These are phyloP conservation scores for Peromyscus attwateri DNA, from an alignment of 2,797 vertebrate genomes.

Conservation along the genomic window DNA sequence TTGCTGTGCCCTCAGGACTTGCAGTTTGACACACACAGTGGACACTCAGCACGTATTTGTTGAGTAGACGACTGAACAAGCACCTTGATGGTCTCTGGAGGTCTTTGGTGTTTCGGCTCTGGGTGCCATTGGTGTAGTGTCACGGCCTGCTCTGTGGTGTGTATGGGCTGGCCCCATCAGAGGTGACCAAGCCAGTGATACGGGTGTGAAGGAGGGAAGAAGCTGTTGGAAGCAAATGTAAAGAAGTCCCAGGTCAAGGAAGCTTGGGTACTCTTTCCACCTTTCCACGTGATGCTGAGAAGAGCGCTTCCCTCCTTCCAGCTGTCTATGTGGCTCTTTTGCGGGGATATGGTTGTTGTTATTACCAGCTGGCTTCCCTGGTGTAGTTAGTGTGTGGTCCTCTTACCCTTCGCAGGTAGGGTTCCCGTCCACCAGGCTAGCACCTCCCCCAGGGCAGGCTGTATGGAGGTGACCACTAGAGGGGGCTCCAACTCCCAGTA, in stretches of 20 bases:
- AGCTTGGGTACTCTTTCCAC: neutral
- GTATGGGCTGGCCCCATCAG: neutral
- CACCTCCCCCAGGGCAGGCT: neutral
- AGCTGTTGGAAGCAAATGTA: neutral
- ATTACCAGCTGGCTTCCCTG: neutral
- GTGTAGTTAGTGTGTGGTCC: too few species aligned
- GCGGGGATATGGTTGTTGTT: neutral
- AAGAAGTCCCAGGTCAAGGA: neutral
- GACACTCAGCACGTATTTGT: neutral
- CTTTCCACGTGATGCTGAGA: neutral
- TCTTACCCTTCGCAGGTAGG: too few species aligned
- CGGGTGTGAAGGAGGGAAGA: neutral
- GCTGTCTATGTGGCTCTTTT: neutral
- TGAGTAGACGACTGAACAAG: neutral
- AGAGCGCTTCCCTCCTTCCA: neutral
- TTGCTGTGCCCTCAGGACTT: neutral
- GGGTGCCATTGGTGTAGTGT: neutral
- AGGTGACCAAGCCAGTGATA: neutral
- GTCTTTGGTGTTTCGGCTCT: neutral
- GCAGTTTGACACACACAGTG: neutral
- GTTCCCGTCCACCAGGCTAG: neutral
- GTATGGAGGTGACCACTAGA: conserved; percentile 37
- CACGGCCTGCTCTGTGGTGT: neutral
- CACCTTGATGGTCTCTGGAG: neutral
- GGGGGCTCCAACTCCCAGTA: conserved; percentile 53